A percentile compares a stretch with the other conserved stretches of the same genome.
phyloP scores from a whole-genome alignment of 2,797 vertebrate genomes.

The Gobio occitaniae region DNA sequence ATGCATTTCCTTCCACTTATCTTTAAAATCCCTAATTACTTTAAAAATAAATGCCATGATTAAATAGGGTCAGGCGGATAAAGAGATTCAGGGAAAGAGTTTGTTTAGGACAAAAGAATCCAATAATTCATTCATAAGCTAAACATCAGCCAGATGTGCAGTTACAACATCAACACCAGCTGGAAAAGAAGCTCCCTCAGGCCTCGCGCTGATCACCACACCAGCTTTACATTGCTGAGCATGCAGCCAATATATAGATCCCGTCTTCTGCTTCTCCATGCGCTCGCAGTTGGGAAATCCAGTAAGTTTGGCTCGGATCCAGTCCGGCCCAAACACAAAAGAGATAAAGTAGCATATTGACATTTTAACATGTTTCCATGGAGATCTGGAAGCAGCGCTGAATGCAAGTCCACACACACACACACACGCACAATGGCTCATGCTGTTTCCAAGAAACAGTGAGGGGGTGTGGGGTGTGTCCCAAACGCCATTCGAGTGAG shows the following conservation, averaged over 20 bases:
- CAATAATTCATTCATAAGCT: background rate
- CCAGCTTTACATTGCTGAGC: background rate
- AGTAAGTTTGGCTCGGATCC: background rate
- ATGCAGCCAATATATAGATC: background rate
- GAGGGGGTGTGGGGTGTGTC: slow-evolving; percentile 11
- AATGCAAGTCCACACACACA: background rate
- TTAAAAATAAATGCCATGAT: background rate
- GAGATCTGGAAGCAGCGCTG: background rate
- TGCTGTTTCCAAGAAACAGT: slow-evolving; percentile 9
- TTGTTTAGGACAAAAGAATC: slow-evolving; percentile 8
- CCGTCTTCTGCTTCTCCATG: background rate
- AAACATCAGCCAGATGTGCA: slow-evolving; percentile 18
- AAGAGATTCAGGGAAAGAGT: slow-evolving; percentile 8
- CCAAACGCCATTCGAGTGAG: background rate
- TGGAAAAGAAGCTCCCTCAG: slow-evolving; percentile 19
- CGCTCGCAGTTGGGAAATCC: background rate
- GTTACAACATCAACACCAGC: slow-evolving; percentile 18
- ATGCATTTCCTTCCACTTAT: background rate
- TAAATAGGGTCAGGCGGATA: background rate
- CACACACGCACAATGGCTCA: slow-evolving; percentile 5
- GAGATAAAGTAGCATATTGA: background rate
- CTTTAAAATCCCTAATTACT: background rate
- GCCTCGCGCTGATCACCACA: background rate
- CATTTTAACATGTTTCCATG: slow-evolving; percentile 19
- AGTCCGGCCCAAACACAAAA: background rate